Conservation (phyloP, 2,888 invertebrate species). For the Polia nebulosa region DNA sequence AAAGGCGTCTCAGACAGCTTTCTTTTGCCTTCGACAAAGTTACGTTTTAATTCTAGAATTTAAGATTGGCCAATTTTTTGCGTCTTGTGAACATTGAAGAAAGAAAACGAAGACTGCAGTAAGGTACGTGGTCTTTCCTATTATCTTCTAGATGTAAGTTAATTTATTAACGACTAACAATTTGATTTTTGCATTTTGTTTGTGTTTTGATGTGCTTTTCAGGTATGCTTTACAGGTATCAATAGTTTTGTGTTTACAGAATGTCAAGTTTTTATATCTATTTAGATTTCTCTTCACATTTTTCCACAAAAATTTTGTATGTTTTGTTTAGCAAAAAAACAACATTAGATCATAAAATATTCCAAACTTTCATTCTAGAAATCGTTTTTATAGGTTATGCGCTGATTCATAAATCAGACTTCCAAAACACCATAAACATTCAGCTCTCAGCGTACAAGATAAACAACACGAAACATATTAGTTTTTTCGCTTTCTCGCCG, state of each 20-base stretch:
- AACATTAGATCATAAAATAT: slow-evolving; percentile 11
- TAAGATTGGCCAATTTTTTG: slow-evolving; percentile 88
- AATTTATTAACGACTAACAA: slow-evolving; percentile 78
- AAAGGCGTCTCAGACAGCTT: slow-evolving; percentile 76
- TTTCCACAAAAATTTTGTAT: neutral
- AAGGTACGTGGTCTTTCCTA: slow-evolving; percentile 84
- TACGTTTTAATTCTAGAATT: slow-evolving; percentile 75
- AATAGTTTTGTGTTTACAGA: slow-evolving; percentile 71
- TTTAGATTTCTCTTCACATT: neutral
- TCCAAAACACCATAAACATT: slow-evolving; percentile 57
- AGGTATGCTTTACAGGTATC: slow-evolving; percentile 87
- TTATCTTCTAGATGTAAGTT: slow-evolving; percentile 65
- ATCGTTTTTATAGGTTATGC: slow-evolving; percentile 40
- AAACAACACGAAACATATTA: slow-evolving; percentile 66
- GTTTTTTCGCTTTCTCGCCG: slow-evolving; percentile 64
- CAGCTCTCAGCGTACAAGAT: slow-evolving; percentile 55
- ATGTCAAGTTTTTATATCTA: neutral
- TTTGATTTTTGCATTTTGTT: slow-evolving; percentile 80
- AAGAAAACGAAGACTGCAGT: slow-evolving; percentile 66
- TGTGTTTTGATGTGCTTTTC: slow-evolving; percentile 85
- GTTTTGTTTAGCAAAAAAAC: neutral
- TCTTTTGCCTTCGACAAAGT: slow-evolving; percentile 83
- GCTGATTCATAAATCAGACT: slow-evolving; percentile 53
- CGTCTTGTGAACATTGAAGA: slow-evolving; percentile 76
- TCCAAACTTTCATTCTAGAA: slow-evolving; percentile 33